These are phyloP conservation scores for Epinephelus coioides DNA, from an alignment of 2,797 vertebrate genomes.

Conservation along the genomic window DNA sequence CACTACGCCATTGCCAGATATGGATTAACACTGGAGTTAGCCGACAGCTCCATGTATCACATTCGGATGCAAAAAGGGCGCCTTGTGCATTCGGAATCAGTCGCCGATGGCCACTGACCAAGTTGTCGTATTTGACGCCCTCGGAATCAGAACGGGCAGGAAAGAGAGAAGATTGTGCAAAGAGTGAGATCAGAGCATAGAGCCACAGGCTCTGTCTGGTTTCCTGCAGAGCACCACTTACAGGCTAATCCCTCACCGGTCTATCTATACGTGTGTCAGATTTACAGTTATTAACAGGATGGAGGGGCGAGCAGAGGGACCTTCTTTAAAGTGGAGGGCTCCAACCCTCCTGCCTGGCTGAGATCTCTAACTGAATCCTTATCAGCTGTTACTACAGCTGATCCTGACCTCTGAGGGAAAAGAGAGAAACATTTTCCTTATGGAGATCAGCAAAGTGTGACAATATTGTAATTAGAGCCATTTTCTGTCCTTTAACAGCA, in stretches of 20 bases:
- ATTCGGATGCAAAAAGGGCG: no score
- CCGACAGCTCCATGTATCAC: no score
- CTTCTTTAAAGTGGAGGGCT: conserved; percentile 44
- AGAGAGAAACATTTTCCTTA: conserved; percentile 13
- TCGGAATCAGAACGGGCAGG: conserved; percentile 3
- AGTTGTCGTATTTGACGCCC: no score
- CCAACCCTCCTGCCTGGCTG: conserved; percentile 37
- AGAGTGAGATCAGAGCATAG: conserved; percentile 60
- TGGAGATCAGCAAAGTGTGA: conserved; percentile 47
- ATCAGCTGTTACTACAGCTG: conserved; percentile 44
- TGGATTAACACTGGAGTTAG: no score
- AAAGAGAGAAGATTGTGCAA: conserved; percentile 41
- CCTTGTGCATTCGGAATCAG: no score
- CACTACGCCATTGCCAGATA: no score
- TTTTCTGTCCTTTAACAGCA: conserved; percentile 27
- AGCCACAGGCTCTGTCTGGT: conserved; percentile 55
- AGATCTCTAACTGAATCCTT: conserved; percentile 44
- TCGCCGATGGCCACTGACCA: no score
- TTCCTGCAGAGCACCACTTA: conserved; percentile 69
- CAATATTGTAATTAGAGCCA: conserved; percentile 33
- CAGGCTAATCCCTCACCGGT: conserved; percentile 62
- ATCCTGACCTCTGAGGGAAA: conserved; percentile 38
- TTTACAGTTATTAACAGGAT: conserved; percentile 66
- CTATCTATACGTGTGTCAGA: conserved; percentile 64
- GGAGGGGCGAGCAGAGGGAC: conserved; percentile 29